These are phyloP conservation scores for Norana najaformis DNA, from an alignment of 2,888 invertebrate species.

Conservation along the genomic window DNA sequence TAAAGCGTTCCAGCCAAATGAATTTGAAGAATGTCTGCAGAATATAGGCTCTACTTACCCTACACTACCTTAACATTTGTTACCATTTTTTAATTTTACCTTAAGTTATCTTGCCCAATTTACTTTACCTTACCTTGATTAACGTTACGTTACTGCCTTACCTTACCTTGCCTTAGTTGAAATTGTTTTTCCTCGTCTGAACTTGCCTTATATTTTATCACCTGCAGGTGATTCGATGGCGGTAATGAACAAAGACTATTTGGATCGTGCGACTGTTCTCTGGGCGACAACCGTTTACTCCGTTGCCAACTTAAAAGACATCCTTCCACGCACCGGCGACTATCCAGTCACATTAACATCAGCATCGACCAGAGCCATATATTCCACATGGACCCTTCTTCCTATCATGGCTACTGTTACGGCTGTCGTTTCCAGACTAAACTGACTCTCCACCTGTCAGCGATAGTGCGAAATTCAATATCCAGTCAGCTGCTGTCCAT, in stretches of 20 bases:
- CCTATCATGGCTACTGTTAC: background rate
- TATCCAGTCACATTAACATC: constrained; percentile 1
- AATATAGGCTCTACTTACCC: background rate
- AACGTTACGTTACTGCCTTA: too few relatives aligned
- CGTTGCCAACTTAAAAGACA: constrained; percentile 73
- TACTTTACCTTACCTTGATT: background rate
- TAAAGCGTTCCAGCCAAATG: too few relatives aligned
- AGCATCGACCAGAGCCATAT: background rate
- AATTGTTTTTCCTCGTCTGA: background rate
- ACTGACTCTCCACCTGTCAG: background rate
- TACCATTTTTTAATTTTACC: background rate
- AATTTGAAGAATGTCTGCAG: too few relatives aligned
- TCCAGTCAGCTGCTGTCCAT: background rate
- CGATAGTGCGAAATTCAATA: background rate
- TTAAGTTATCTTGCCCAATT: background rate
- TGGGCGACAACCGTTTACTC: constrained; percentile 79
- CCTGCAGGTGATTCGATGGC: constrained; percentile 73
- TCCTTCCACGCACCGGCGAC: constrained; percentile 50
- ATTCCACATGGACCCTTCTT: background rate
- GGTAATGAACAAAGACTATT: constrained; percentile 71
- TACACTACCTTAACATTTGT: background rate
- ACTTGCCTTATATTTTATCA: background rate
- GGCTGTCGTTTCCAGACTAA: background rate
- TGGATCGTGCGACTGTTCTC: constrained; percentile 77
- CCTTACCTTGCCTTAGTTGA: too few relatives aligned